phyloP scores from a whole-genome alignment of 2,888 invertebrate species.

The Micoletzkya japonica region DNA sequence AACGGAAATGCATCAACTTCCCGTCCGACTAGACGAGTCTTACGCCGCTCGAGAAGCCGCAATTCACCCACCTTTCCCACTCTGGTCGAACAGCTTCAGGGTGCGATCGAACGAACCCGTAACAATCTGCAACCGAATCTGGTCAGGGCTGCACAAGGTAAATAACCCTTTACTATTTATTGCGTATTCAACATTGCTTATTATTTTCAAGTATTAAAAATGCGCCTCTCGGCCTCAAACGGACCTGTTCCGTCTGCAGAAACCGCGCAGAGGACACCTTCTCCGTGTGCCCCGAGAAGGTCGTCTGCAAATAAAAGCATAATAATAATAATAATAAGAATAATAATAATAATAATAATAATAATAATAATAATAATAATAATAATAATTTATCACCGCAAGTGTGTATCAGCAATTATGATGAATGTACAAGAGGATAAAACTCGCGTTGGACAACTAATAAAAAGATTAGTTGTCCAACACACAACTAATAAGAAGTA shows the following conservation, averaged over 20 bases:
- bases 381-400: too few relatives aligned
- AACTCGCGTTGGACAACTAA: too few relatives aligned
- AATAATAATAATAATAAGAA: too few relatives aligned
- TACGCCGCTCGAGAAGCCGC: not conserved
- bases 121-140: slow-evolving; percentile 80
- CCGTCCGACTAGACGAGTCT: too few relatives aligned
- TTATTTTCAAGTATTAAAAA: too few relatives aligned
- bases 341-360: not conserved
- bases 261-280: slow-evolving; percentile 97
- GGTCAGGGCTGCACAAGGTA: too few relatives aligned
- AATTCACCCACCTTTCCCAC: slow-evolving; percentile 77
- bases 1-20: too few relatives aligned
- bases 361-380: not conserved
- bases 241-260: slow-evolving; percentile 69
- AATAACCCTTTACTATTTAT: not conserved
- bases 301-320: slow-evolving; percentile 75
- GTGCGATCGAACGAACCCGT: slow-evolving; percentile 97
- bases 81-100: slow-evolving; percentile 95
- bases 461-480: too few relatives aligned
- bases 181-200: not conserved
- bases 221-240: too few relatives aligned
- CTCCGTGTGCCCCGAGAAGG: slow-evolving; percentile 90
- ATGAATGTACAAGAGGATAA: too few relatives aligned
- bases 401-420: too few relatives aligned
- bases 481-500: too few relatives aligned